Evolutionary conservation across 2,797 vertebrate species (phyloP).

Genomic region (Loriculus beryllinus): DNA sequence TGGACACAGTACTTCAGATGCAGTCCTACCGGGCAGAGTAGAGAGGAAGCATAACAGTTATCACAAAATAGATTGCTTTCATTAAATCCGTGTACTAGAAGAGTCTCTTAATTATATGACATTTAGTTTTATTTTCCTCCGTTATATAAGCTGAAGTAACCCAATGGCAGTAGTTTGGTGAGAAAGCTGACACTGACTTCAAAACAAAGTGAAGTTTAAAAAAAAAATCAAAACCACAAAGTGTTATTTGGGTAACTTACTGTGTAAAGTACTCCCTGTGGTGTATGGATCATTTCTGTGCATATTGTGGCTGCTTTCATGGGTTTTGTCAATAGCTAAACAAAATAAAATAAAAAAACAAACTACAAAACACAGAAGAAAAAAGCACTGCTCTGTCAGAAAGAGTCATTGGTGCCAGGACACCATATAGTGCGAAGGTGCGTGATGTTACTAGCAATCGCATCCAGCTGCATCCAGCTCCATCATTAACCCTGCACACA

Average conservation of each 20-base stretch:
- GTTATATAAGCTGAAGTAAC: not conserved
- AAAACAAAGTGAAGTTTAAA: not conserved
- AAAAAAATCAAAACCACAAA: not conserved
- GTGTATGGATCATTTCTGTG: not conserved
- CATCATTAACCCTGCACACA: not conserved
- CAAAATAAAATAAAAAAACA: not conserved
- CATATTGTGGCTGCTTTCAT: not conserved
- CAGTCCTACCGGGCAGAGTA: not conserved
- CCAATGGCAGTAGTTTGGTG: not conserved
- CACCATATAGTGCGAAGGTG: not conserved
- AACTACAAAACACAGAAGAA: not conserved
- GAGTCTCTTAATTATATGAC: not conserved
- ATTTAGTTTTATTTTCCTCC: not conserved
- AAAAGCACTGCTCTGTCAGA: not conserved
- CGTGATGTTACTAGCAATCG: not conserved
- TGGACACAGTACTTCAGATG: not conserved
- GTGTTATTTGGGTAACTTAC: not conserved
- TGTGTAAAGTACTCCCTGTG: not conserved
- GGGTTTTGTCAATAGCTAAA: not conserved
- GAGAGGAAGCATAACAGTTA: not conserved
- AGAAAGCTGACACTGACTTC: not conserved
- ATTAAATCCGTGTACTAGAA: not conserved
- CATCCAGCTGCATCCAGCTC: not conserved
- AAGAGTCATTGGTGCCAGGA: not conserved
- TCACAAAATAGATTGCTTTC: conserved; percentile 20